phyloP scores from a whole-genome alignment of 2,113 vertebrate species.

The Phrynosoma blainvillii region DNA sequence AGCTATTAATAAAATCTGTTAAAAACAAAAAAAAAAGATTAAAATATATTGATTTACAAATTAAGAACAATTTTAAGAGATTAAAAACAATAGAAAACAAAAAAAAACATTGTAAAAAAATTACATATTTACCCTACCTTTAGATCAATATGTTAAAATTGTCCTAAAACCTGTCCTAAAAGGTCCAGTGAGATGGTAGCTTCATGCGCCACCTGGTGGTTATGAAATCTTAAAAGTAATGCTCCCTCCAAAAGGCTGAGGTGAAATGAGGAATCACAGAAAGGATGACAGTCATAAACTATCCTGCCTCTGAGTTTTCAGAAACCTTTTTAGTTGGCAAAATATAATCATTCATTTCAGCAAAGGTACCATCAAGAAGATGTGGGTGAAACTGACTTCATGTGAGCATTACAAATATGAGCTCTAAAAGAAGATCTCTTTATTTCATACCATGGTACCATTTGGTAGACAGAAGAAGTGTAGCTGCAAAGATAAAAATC shows the following conservation, averaged over 20 bases:
- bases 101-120: too few species aligned
- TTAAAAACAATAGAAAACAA: too few species aligned
- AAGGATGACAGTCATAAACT: neutral
- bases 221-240: neutral
- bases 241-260: neutral
- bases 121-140: neutral
- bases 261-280: neutral
- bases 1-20: too few species aligned
- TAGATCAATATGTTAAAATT: neutral
- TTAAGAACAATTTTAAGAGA: too few species aligned
- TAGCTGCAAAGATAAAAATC: neutral
- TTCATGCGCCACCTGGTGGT: constrained; percentile 7
- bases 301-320: neutral
- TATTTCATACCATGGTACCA: neutral
- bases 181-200: neutral
- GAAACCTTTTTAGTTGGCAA: neutral
- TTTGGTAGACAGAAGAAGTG: neutral
- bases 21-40: too few species aligned
- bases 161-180: neutral
- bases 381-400: neutral
- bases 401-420: neutral
- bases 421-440: neutral
- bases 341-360: neutral
- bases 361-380: neutral
- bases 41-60: too few species aligned